A percentile compares a stretch with the other conserved stretches of the same genome.
Evolutionary conservation across 2,113 vertebrate species (phyloP).

Genomic region (Corythoichthys intestinalis): DNA sequence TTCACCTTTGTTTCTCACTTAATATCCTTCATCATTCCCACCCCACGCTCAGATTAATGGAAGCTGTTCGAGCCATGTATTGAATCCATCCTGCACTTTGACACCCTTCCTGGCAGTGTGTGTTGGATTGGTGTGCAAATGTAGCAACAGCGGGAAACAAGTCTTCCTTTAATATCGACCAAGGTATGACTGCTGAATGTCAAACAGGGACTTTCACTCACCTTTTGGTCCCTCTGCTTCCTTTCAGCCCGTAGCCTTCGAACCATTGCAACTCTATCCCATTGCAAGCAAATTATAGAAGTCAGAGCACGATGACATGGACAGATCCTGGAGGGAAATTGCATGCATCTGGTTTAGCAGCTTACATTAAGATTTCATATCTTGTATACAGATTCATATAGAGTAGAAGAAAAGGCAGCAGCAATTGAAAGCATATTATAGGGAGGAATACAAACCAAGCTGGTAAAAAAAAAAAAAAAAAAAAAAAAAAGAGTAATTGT

Average conservation of each 20-base stretch:
- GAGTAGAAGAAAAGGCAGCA: slow-evolving; percentile 14
- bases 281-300: slow-evolving; percentile 9
- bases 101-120: slow-evolving; percentile 14
- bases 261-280: slow-evolving; percentile 15
- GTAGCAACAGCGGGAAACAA: slow-evolving; percentile 27
- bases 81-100: slow-evolving; percentile 30
- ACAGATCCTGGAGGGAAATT: slow-evolving; percentile 16
- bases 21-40: slow-evolving; percentile 27
- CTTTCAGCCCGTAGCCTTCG: slow-evolving; percentile 19
- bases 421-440: slow-evolving; percentile 13
- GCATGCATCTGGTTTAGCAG: slow-evolving; percentile 25
- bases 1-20: neutral
- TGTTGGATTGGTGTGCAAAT: slow-evolving; percentile 24
- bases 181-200: slow-evolving; percentile 28
- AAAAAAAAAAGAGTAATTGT: neutral
- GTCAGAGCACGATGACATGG: neutral
- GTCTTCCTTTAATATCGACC: slow-evolving; percentile 12
- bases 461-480: neutral
- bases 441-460: neutral
- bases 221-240: neutral
- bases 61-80: slow-evolving; percentile 36
- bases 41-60: slow-evolving; percentile 38
- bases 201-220: slow-evolving; percentile 24
- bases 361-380: slow-evolving; percentile 30
- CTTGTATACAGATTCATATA: slow-evolving; percentile 5